Percentiles rank a stretch among this genome's conserved stretches.
Evolutionary conservation across 2,888 invertebrate genomes (phyloP).

Genomic region (Lepidochrysops patricia): DNA sequence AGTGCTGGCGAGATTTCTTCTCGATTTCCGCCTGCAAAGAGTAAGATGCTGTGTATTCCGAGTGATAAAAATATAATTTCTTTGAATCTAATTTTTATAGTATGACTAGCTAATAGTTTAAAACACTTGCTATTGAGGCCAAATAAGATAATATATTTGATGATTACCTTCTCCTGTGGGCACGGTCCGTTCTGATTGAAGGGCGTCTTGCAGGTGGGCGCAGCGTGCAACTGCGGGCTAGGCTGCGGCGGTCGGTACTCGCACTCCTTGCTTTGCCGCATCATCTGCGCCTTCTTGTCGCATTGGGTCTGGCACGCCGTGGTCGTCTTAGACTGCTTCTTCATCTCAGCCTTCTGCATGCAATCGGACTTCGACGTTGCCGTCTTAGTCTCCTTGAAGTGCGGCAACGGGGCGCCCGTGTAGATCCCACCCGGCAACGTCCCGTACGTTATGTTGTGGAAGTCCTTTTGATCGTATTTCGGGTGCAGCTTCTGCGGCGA

Average conservation of each 20-base stretch:
- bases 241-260: slow-evolving; percentile 43
- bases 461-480: slow-evolving; percentile 65
- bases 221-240: slow-evolving; percentile 51
- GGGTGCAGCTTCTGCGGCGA: slow-evolving; percentile 75
- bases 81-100: no score
- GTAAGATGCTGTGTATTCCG: not conserved
- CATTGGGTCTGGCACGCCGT: slow-evolving; percentile 65
- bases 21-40: slow-evolving; percentile 43
- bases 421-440: slow-evolving; percentile 57
- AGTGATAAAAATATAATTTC: no score
- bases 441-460: slow-evolving; percentile 63
- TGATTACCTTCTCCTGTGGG: slow-evolving; percentile 38
- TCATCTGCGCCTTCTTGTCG: slow-evolving; percentile 58
- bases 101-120: no score
- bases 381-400: slow-evolving; percentile 61
- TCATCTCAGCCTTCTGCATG: slow-evolving; percentile 58
- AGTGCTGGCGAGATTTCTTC: slow-evolving; percentile 52
- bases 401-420: slow-evolving; percentile 52
- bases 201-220: slow-evolving; percentile 52
- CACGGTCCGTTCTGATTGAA: slow-evolving; percentile 58
- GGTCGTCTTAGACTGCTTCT: slow-evolving; percentile 62
- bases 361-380: slow-evolving; percentile 56
- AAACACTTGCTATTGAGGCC: no score
- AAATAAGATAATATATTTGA: no score
- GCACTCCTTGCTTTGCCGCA: slow-evolving; percentile 54